These are phyloP conservation scores for Acleris laterana DNA, from an alignment of 2,888 invertebrate species.

Conservation along the genomic window DNA sequence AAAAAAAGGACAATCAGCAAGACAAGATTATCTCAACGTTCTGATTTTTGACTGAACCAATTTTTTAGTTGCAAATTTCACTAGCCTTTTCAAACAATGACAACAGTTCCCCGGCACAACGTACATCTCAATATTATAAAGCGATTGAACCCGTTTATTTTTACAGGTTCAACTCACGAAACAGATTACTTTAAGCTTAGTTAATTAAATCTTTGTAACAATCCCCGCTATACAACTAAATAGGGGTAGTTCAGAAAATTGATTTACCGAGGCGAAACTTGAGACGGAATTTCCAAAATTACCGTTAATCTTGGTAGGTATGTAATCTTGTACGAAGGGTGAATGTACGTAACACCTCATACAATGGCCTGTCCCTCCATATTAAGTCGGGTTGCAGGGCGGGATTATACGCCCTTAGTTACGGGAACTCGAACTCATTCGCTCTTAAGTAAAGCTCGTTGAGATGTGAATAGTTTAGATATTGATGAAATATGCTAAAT, in stretches of 20 bases:
- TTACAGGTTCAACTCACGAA: background rate
- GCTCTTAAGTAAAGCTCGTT: slow-evolving; percentile 35
- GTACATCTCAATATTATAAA: too few species aligned
- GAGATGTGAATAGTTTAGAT: slow-evolving; percentile 35
- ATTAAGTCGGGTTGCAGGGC: slow-evolving; percentile 58
- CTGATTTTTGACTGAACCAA: too few species aligned
- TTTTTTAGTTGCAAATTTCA: too few species aligned
- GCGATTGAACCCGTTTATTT: too few species aligned
- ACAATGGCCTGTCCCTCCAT: slow-evolving; percentile 73
- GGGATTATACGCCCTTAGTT: slow-evolving; percentile 48
- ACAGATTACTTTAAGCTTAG: background rate
- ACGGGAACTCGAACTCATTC: slow-evolving; percentile 46
- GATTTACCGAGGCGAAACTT: slow-evolving; percentile 45
- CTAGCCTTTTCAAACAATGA: too few species aligned
- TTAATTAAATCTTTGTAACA: slow-evolving; percentile 14
- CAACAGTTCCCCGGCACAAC: too few species aligned
- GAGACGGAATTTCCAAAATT: slow-evolving; percentile 66
- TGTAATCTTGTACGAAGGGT: slow-evolving; percentile 69
- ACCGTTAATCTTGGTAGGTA: slow-evolving; percentile 63
- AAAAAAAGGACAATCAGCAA: too few species aligned
- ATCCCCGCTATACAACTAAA: background rate
- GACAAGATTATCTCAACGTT: too few species aligned
- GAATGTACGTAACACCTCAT: slow-evolving; percentile 70
- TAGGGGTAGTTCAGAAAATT: slow-evolving; percentile 43
- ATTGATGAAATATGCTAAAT: slow-evolving; percentile 37